phyloP scores from a whole-genome alignment of 2,113 vertebrate species.

The Rattus rattus region DNA sequence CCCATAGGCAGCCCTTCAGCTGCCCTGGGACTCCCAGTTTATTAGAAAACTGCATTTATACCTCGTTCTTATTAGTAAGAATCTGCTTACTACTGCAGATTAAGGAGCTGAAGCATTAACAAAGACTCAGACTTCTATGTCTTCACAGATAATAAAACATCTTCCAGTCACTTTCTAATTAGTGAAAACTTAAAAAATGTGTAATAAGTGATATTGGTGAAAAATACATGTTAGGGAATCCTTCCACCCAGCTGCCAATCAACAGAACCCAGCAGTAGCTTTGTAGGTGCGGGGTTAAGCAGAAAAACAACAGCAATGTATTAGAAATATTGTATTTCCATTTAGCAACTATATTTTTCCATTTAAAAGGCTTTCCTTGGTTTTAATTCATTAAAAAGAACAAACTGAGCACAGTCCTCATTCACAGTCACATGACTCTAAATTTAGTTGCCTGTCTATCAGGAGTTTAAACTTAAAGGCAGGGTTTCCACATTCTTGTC shows the following conservation, averaged over 20 bases:
- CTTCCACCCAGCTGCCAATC: not conserved
- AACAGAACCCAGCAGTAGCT: not conserved
- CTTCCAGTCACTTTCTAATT: conserved; percentile 4
- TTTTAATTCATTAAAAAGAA: conserved; percentile 65
- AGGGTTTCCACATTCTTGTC: conserved; percentile 16
- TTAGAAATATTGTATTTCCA: not conserved
- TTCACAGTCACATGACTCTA: conserved; percentile 56
- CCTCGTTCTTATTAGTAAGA: conserved; percentile 58
- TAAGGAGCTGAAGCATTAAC: conserved; percentile 31
- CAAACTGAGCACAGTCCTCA: conserved; percentile 40
- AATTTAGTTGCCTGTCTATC: conserved; percentile 50
- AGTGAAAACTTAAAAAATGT: conserved; percentile 42
- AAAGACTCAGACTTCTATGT: not conserved
- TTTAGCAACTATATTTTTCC: not conserved
- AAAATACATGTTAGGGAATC: not conserved
- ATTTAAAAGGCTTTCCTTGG: conserved; percentile 50
- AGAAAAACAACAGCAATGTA: not conserved
- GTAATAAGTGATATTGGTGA: not conserved
- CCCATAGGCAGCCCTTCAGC: conserved; percentile 59
- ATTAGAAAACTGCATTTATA: conserved; percentile 63
- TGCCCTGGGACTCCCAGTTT: conserved; percentile 75
- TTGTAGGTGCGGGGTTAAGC: not conserved
- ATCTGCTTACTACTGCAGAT: conserved; percentile 26
- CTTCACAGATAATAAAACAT: not conserved
- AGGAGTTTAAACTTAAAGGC: conserved; percentile 69